A percentile compares a stretch with the other conserved stretches of the same genome.
Evolutionary conservation across 2,888 invertebrate genomes (phyloP).

Genomic region (Euspilapteryx auroguttella): DNA sequence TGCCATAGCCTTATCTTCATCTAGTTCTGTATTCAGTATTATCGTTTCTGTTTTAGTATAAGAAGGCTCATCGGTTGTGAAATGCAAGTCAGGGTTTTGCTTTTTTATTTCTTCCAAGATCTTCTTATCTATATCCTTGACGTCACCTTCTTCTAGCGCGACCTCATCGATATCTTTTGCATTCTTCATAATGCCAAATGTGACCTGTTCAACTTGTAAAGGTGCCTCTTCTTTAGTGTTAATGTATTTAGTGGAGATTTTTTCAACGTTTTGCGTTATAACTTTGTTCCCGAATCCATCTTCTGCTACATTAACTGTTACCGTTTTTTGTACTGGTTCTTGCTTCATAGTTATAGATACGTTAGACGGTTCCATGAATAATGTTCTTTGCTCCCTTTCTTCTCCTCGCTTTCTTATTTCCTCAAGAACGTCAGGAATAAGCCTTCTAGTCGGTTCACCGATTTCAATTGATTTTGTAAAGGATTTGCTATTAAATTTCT

Average conservation of each 20-base stretch:
- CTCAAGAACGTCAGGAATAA: constrained; percentile 45
- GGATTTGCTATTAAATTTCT: constrained; percentile 26
- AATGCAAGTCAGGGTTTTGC: constrained; percentile 49
- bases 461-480: constrained; percentile 57
- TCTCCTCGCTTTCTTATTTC: constrained; percentile 33
- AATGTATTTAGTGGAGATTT: constrained; percentile 40
- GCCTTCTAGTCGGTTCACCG: constrained; percentile 32
- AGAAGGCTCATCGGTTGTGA: constrained; percentile 43
- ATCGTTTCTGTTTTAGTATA: constrained; percentile 55
- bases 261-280: constrained; percentile 49
- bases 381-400: constrained; percentile 32
- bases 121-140: constrained; percentile 39
- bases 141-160: constrained; percentile 41
- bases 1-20: constrained; percentile 43
- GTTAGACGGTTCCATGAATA: constrained; percentile 49
- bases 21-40: constrained; percentile 51
- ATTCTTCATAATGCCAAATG: constrained; percentile 42
- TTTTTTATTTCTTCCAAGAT: constrained; percentile 44
- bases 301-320: constrained; percentile 50
- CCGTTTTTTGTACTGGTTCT: constrained; percentile 50
- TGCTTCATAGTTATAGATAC: constrained; percentile 48
- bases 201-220: constrained; percentile 48
- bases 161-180: constrained; percentile 32
- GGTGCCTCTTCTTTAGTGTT: constrained; percentile 41
- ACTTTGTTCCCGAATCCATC: constrained; percentile 53